phyloP scores from a whole-genome alignment of 1,140 invertebrate genomes.

The Ceratina calcarata region DNA sequence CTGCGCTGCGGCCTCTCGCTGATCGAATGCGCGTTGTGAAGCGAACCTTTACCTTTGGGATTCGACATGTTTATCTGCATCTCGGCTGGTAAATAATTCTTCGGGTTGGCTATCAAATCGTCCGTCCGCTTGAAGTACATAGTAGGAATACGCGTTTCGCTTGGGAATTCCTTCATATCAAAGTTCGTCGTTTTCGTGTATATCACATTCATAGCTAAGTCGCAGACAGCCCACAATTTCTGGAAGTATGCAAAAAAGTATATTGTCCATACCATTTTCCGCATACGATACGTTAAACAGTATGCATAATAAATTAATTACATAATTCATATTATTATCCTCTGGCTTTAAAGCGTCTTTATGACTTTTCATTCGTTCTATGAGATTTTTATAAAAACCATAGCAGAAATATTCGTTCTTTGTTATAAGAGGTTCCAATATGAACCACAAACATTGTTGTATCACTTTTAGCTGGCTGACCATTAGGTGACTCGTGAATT shows the following conservation, averaged over 20 bases:
- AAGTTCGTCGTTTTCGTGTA: constrained; percentile 92
- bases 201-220: constrained; percentile 94
- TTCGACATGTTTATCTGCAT: constrained; percentile 83
- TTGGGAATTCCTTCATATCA: constrained; percentile 93
- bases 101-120: constrained; percentile 86
- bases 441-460: constrained; percentile 94
- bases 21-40: constrained; percentile 75
- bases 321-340: constrained; percentile 90
- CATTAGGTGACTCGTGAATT: constrained; percentile 88
- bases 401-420: constrained; percentile 97
- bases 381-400: constrained; percentile 96
- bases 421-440: constrained; percentile 94
- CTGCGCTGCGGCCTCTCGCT: constrained; percentile 75
- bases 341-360: constrained; percentile 92
- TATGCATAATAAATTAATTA: constrained; percentile 79
- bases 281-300: neutral
- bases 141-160: constrained; percentile 90
- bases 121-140: constrained; percentile 91
- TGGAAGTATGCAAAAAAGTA: constrained; percentile 78
- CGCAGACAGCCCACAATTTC: constrained; percentile 98
- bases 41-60: constrained; percentile 79
- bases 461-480: constrained; percentile 87
- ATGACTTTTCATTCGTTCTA: constrained; percentile 95
- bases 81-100: constrained; percentile 86
- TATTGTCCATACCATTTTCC: neutral